Base-by-base conservation (phyloP, 2,888 invertebrate genomes). In the Alitta virens region DNA sequence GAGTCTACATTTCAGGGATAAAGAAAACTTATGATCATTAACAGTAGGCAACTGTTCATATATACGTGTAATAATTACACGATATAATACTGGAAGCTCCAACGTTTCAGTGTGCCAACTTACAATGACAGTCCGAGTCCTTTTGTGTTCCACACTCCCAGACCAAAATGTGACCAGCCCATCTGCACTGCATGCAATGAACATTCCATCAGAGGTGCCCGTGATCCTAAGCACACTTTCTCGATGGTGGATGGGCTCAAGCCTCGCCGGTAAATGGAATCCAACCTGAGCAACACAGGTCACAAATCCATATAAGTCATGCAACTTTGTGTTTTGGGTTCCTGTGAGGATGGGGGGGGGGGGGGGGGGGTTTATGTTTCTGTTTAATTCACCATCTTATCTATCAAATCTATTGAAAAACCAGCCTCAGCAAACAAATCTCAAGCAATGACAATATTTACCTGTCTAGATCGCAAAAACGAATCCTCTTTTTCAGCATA, bases 401-500 rank as follows among this genome's bases (percentile, higher is more conserved):
- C n/a, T n/a, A n/a, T n/a, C n/a, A n/a, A n/a, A n/a, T n/a, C n/a
- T n/a, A n/a, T n/a, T n/a, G n/a, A n/a, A n/a, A n/a, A n/a, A n/a
- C n/a, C n/a, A n/a, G n/a, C n/a, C n/a, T n/a, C n/a, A n/a, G n/a
- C n/a, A n/a, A n/a, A n/a, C n/a, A 43, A 40, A 38, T 43, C 43
- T 61, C 26, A 33, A 16, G 42, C 14, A 42, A 42, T 42, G 14
- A 16, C 14, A 42, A 42, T 42, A n/a, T 27, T 46, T 46, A 78
- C 78, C 57, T 80, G 79, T 62, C 78, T 78, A 12, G 76, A 72
- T 21, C 78, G 67, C 24, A 76, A 71, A 62, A 79, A 79, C 2
- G 78, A 78, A 64, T 80, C 80, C 64, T 80, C 81, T 67, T 81
- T 82, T 70, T 82, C 81, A 0, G 79, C 76, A 68, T 80, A 82